Percentiles rank a stretch among this genome's conserved stretches.
Evolutionary conservation across 2,888 invertebrate genomes (phyloP).

Genomic region (Drosophila pseudotalamancana): DNA sequence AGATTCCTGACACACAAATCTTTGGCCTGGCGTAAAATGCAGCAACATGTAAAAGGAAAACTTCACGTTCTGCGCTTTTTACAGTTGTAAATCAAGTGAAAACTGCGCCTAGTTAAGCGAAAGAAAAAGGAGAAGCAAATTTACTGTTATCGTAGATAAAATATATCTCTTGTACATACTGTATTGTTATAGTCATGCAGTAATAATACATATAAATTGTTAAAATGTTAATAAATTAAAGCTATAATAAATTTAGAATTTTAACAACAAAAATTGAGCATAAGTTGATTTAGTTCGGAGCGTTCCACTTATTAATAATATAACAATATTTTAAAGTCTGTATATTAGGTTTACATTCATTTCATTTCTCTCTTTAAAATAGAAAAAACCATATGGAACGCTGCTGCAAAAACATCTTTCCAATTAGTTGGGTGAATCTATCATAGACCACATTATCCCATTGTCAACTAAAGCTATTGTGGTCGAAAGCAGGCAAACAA

Average conservation of each 20-base stretch:
- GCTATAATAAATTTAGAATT: too few relatives aligned
- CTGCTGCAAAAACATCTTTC: slow-evolving; percentile 22
- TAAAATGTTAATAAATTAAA: too few relatives aligned
- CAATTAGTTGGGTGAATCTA: slow-evolving; percentile 36
- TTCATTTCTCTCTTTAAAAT: slow-evolving; percentile 26
- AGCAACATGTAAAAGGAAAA: slow-evolving; percentile 43
- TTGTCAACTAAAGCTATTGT: slow-evolving; percentile 54
- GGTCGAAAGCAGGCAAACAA: slow-evolving; percentile 44
- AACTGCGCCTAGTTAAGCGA: slow-evolving; percentile 45
- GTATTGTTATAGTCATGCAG: background rate
- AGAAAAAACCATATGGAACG: slow-evolving; percentile 29
- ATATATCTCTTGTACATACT: background rate
- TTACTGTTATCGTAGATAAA: background rate
- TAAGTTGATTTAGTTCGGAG: too few relatives aligned
- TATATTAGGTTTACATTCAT: slow-evolving; percentile 7
- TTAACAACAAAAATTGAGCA: too few relatives aligned
- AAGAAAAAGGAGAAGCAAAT: slow-evolving; percentile 4
- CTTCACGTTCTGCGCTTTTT: slow-evolving; percentile 59
- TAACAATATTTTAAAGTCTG: too few relatives aligned
- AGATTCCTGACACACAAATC: slow-evolving; percentile 44
- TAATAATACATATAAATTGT: background rate
- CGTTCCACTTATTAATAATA: too few relatives aligned
- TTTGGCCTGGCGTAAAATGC: slow-evolving; percentile 71
- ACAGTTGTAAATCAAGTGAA: slow-evolving; percentile 74
- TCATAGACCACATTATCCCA: slow-evolving; percentile 18